phyloP scores from a whole-genome alignment of 1,140 invertebrate genomes.

The Tenebrio molitor region DNA sequence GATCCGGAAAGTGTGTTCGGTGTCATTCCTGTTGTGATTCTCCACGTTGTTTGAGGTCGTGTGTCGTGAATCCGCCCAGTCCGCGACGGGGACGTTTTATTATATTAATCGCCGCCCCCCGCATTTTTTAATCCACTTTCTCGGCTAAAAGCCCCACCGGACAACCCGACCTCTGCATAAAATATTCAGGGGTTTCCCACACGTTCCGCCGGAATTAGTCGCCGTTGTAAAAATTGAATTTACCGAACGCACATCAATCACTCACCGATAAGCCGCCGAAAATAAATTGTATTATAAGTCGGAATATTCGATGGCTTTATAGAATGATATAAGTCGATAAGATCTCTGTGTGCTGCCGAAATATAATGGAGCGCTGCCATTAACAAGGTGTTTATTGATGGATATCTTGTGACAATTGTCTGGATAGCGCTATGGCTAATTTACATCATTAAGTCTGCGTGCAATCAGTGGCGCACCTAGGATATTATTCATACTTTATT shows the following conservation, averaged over 20 bases:
- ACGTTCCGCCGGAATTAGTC: slow-evolving; percentile 4
- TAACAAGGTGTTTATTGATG: slow-evolving; percentile 51
- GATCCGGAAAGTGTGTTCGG: not conserved
- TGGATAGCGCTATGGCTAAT: slow-evolving; percentile 43
- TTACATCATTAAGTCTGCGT: slow-evolving; percentile 45
- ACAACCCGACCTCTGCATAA: slow-evolving; percentile 12
- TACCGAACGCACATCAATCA: slow-evolving; percentile 35
- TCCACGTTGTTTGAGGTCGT: not conserved
- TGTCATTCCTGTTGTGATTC: slow-evolving; percentile 21
- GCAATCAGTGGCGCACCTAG: slow-evolving; percentile 27
- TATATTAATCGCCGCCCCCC: not conserved
- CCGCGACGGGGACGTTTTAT: not conserved
- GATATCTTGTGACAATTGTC: slow-evolving; percentile 51
- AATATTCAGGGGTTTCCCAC: slow-evolving; percentile 41
- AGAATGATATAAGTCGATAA: slow-evolving; percentile 41
- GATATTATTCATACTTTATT: no score
- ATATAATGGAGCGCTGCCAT: slow-evolving; percentile 35
- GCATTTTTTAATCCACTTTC: slow-evolving; percentile 13
- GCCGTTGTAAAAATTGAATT: slow-evolving; percentile 34
- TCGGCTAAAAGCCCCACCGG: no score
- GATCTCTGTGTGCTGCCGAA: slow-evolving; percentile 30
- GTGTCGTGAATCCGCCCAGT: not conserved
- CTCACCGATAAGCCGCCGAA: slow-evolving; percentile 16
- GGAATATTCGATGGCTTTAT: slow-evolving; percentile 27
- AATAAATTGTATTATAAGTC: slow-evolving; percentile 30